These are phyloP conservation scores for Bufotes viridis DNA, from an alignment of 2,797 vertebrate genomes.

Conservation along the genomic window DNA sequence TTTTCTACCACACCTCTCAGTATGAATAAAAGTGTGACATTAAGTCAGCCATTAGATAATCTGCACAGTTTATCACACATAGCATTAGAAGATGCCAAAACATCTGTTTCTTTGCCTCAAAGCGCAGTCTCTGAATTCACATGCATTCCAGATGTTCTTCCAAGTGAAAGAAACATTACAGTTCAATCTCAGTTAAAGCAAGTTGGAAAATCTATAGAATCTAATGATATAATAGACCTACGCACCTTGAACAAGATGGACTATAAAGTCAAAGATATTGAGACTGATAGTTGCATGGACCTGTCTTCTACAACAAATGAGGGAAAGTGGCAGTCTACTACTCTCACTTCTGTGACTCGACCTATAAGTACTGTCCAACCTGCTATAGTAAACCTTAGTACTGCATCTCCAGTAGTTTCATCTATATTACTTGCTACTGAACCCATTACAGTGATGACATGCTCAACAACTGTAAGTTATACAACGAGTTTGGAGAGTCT, in stretches of 20 bases:
- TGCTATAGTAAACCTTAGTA: constrained; percentile 91
- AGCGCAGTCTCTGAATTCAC: constrained; percentile 76
- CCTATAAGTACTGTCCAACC: constrained; percentile 90
- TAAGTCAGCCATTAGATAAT: constrained; percentile 72
- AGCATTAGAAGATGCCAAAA: constrained; percentile 82
- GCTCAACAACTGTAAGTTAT: constrained; percentile 82
- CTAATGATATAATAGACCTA: constrained; percentile 90
- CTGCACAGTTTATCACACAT: constrained; percentile 79
- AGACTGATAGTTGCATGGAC: constrained; percentile 94
- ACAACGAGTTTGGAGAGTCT: constrained; percentile 81
- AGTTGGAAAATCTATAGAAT: constrained; percentile 81
- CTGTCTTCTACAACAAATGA: constrained; percentile 83
- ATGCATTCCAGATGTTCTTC: constrained; percentile 72
- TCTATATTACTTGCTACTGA: constrained; percentile 82
- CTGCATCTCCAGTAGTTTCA: constrained; percentile 77
- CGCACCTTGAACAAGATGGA: constrained; percentile 85
- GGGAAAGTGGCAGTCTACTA: constrained; percentile 77
- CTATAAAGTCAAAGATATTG: constrained; percentile 81
- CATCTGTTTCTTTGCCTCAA: constrained; percentile 81
- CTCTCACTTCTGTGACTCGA: constrained; percentile 77
- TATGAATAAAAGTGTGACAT: constrained; percentile 79
- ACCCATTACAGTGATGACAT: constrained; percentile 83
- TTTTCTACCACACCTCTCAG: constrained; percentile 78
- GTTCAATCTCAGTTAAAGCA: constrained; percentile 79
- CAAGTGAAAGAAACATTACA: constrained; percentile 75